These are phyloP conservation scores for Tryphoninae sp. DNA, from an alignment of 2,888 invertebrate genomes.

Conservation along the genomic window DNA sequence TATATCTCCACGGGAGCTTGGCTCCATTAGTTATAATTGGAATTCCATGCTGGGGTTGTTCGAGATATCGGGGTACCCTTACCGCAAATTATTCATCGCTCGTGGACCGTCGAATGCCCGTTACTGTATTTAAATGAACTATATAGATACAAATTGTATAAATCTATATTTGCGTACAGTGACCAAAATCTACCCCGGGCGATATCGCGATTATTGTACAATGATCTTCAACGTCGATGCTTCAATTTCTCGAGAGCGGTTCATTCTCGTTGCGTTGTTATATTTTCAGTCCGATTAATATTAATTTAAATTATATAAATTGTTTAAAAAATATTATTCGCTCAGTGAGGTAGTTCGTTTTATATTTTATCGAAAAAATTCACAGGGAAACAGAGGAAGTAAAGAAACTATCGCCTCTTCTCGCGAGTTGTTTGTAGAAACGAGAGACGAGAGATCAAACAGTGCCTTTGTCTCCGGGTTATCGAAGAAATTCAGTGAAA, in stretches of 20 bases:
- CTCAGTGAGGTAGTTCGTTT: too few species aligned
- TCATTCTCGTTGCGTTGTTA: too few species aligned
- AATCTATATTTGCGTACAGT: neutral
- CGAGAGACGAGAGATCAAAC: slow-evolving; percentile 46
- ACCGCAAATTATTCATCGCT: slow-evolving; percentile 50
- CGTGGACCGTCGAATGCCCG: slow-evolving; percentile 18
- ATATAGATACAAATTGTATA: neutral
- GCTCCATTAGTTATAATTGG: slow-evolving; percentile 74
- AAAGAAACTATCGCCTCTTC: neutral
- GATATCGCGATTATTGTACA: too few species aligned
- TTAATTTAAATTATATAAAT: too few species aligned
- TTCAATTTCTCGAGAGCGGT: too few species aligned
- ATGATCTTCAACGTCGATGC: too few species aligned
- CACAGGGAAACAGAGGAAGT: neutral
- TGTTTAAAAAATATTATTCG: too few species aligned
- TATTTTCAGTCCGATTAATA: too few species aligned
- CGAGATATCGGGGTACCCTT: slow-evolving; percentile 45
- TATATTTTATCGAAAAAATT: slow-evolving; percentile 1
- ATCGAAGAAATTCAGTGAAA: slow-evolving; percentile 44
- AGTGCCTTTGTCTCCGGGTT: slow-evolving; percentile 37
- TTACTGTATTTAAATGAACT: slow-evolving; percentile 8
- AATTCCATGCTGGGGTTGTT: slow-evolving; percentile 66
- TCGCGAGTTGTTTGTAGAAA: neutral
- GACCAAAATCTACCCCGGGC: too few species aligned
- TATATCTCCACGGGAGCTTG: slow-evolving; percentile 51